phyloP scores from a whole-genome alignment of 2,888 invertebrate genomes.

The Harmothoe impar region DNA sequence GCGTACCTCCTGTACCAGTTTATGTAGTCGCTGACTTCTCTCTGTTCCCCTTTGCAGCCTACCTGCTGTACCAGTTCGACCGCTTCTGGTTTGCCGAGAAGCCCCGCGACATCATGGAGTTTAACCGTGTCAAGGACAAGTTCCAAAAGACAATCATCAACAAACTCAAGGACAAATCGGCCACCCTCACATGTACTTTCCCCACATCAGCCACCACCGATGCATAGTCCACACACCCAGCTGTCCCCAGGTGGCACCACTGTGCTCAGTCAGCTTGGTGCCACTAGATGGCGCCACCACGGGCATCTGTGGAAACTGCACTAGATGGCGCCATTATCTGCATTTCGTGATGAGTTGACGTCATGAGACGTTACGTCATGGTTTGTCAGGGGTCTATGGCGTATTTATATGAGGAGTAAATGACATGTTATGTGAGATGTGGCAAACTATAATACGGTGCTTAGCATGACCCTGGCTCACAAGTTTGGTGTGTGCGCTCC shows the following conservation, averaged over 20 bases:
- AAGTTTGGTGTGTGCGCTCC: not conserved
- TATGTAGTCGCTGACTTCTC: no score
- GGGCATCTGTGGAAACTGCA: not conserved
- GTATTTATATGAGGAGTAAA: not conserved
- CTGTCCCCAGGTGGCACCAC: conserved; percentile 19
- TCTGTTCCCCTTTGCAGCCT: conserved; percentile 84
- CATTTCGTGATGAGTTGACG: not conserved
- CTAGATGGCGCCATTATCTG: not conserved
- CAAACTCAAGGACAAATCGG: conserved; percentile 64
- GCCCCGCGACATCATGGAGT: conserved; percentile 97
- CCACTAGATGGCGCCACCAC: not conserved
- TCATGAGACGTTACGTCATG: not conserved
- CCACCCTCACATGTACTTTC: conserved; percentile 57
- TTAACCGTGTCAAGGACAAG: conserved; percentile 92
- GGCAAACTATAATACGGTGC: not conserved
- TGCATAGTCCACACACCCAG: not conserved
- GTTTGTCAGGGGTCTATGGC: not conserved
- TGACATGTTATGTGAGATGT: not conserved
- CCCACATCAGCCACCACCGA: not conserved
- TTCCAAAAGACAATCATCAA: conserved; percentile 85
- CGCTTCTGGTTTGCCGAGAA: conserved; percentile 96
- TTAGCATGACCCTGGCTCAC: conserved; percentile 22
- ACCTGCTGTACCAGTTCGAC: conserved; percentile 96
- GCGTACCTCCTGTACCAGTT: no score
- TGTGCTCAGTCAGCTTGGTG: not conserved